These are phyloP conservation scores for Anomalospiza imberbis DNA, from an alignment of 2,797 vertebrate genomes.

Conservation along the genomic window DNA sequence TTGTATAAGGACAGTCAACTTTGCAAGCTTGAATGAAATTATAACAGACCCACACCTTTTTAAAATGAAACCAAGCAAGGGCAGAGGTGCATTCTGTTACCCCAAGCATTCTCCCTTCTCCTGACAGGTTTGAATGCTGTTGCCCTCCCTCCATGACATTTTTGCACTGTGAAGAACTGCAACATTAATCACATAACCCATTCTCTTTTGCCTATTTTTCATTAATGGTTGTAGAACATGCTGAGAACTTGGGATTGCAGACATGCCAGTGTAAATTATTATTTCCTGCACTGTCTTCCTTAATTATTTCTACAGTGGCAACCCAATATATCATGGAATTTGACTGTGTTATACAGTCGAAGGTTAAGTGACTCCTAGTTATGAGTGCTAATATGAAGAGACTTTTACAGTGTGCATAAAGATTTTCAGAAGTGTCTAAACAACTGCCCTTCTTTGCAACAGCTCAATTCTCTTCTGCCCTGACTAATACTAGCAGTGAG, in stretches of 20 bases:
- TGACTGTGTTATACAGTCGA: background rate
- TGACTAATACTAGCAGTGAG: background rate
- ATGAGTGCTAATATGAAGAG: background rate
- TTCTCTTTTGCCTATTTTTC: background rate
- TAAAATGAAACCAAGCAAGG: background rate
- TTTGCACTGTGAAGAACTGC: background rate
- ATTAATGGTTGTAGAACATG: background rate
- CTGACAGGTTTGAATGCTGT: background rate
- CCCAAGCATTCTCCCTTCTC: background rate
- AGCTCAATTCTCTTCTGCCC: background rate
- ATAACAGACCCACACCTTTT: background rate
- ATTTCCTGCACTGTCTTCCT: background rate
- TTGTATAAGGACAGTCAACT: slow-evolving; percentile 49
- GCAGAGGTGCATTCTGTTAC: background rate
- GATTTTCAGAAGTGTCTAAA: background rate
- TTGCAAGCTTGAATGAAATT: slow-evolving; percentile 49
- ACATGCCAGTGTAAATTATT: background rate
- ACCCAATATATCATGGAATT: background rate
- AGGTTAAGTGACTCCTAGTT: background rate
- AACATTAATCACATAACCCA: background rate
- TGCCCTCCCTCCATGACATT: background rate
- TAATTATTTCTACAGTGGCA: background rate
- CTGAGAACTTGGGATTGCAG: background rate
- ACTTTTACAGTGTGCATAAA: background rate
- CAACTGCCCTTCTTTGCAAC: background rate